Base-by-base conservation (phyloP, 1,140 invertebrate species). In the Scaptodrosophila lebanonensis region DNA sequence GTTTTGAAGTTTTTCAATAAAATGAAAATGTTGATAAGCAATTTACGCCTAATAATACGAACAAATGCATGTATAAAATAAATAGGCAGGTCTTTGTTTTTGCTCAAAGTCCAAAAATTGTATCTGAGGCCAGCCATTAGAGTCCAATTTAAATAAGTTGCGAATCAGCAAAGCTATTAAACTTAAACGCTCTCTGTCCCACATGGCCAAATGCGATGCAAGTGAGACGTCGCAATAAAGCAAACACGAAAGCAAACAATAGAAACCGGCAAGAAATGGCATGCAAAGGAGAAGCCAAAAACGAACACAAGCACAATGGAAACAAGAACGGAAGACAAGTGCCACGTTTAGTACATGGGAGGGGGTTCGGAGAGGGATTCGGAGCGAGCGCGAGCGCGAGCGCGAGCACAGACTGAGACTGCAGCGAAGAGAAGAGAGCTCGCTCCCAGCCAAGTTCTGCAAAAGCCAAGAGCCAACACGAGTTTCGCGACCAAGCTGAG, bases 241-340 rank as follows among this genome's bases (percentile, higher is more conserved):
- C 64, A 69, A 79, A 77, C 66, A 77, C 36, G 40, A 76, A 77
- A 79, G 59, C 73, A 57, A 71, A 79, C 56, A 54, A 43, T 58
- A 66, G 51, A 53, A 79, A 73, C 73, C 73, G 73, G 73, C 69
- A 79, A 76, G 75, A 79, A 79, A 65, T 36, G 20, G 56, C 27
- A 52, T 66, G 59, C 40, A 17, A 77, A 79, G 68, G 73, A 58
- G 65, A 44, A 33, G 61, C 36, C 35, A 47, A 47, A 47, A 47
- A 66, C 53, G 44, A 77, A 77, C 72, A 77, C 79, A 75, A 73
- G 72, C 75, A 79, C n/a, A n/a, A n/a, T n/a, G n/a, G n/a, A n/a
- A n/a, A n/a, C n/a, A n/a, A n/a, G n/a, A n/a, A n/a, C n/a, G n/a
- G n/a, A n/a, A n/a, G n/a, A n/a, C n/a, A n/a, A n/a, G n/a, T n/a